Conservation (phyloP, 92 coral and sea anemone genomes). For the Siderastrea siderea region DNA sequence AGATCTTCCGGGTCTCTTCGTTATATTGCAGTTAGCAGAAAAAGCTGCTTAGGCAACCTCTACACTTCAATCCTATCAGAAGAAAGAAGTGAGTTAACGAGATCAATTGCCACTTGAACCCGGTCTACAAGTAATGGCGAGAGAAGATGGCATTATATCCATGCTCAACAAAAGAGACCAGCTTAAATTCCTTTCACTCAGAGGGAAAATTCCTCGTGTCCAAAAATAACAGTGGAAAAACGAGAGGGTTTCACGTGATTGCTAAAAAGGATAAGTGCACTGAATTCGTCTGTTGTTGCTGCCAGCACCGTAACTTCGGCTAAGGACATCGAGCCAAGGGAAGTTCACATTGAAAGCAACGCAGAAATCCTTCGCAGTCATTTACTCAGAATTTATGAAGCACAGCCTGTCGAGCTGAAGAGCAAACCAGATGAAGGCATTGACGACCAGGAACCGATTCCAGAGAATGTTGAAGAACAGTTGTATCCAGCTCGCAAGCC, state of each 20-base stretch:
- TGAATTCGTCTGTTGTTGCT: not conserved
- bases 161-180: not conserved
- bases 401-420: not conserved
- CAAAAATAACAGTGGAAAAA: constrained; percentile 23
- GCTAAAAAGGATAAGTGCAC: constrained; percentile 2
- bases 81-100: too few relatives aligned
- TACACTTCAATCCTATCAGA: too few relatives aligned
- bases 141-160: not conserved
- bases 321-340: not conserved
- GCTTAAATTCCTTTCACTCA: not conserved
- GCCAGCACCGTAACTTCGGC: not conserved
- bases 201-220: not conserved
- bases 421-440: not conserved
- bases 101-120: not conserved
- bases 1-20: too few relatives aligned
- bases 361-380: too few relatives aligned
- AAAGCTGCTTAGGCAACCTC: too few relatives aligned
- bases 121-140: not conserved
- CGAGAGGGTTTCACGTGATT: constrained; percentile 2
- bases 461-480: not conserved
- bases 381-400: not conserved
- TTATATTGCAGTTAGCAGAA: too few relatives aligned
- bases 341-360: too few relatives aligned
- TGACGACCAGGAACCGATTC: not conserved
- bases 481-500: constrained; percentile 16